Evolutionary conservation across 2,888 invertebrate genomes (phyloP).

Genomic region (Colletes collaris): DNA sequence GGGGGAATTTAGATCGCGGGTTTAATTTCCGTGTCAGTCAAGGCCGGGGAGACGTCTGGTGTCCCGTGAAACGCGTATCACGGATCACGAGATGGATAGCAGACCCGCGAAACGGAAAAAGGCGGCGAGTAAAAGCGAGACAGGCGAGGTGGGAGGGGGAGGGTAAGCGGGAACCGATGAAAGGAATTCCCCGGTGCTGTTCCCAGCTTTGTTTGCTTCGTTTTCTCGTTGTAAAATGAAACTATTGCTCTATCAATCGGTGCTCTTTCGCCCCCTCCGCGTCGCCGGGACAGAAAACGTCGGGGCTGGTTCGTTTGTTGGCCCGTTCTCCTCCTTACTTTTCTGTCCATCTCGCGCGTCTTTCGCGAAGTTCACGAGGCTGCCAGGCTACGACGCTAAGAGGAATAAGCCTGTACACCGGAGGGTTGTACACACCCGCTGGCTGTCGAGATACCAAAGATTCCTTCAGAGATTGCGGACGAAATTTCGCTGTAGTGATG

Average conservation of each 20-base stretch:
- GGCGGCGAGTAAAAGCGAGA: background rate
- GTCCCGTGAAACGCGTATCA: conserved; percentile 4
- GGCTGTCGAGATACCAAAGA: conserved; percentile 79
- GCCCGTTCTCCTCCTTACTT: conserved; percentile 32
- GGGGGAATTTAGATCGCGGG: conserved; percentile 39
- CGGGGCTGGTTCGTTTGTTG: conserved; percentile 29
- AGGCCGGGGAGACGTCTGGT: conserved; percentile 6
- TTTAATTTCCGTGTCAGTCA: conserved; percentile 55
- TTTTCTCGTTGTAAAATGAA: conserved; percentile 69
- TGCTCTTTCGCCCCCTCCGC: background rate
- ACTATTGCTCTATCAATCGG: conserved; percentile 71
- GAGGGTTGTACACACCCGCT: conserved; percentile 61
- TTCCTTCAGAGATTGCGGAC: conserved; percentile 80
- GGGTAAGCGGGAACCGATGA: background rate
- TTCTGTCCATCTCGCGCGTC: conserved; percentile 49
- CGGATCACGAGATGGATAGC: background rate
- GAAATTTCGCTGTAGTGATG: conserved; percentile 80
- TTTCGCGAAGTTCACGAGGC: conserved; percentile 63
- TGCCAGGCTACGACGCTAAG: conserved; percentile 50
- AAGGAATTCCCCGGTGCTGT: conserved; percentile 39
- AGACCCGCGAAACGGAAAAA: conserved; percentile 4
- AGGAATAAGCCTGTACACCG: conserved; percentile 59
- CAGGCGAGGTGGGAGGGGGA: background rate
- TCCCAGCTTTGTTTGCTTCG: conserved; percentile 41
- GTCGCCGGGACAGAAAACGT: conserved; percentile 5